phyloP scores from a whole-genome alignment of 2,888 invertebrate species.

The Hoplodrina ambigua region DNA sequence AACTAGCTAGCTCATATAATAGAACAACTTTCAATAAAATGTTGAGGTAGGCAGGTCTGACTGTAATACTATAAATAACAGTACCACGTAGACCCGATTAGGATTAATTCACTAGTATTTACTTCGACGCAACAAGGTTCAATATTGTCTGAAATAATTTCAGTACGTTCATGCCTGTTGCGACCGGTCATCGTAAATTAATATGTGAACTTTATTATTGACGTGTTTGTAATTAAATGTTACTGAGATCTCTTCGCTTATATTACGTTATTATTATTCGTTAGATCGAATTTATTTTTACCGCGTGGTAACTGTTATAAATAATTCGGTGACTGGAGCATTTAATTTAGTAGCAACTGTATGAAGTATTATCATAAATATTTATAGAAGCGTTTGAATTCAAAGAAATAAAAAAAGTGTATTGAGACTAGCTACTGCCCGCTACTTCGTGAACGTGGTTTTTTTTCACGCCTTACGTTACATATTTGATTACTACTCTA shows the following conservation, averaged over 20 bases:
- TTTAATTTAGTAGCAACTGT: conserved; percentile 16
- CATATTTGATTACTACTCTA: too few species aligned
- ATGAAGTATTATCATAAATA: neutral
- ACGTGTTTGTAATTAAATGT: conserved; percentile 46
- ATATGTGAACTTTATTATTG: conserved; percentile 47
- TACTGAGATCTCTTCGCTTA: conserved; percentile 24
- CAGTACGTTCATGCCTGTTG: neutral
- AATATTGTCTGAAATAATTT: neutral
- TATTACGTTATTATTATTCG: conserved; percentile 6
- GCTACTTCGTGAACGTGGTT: too few species aligned
- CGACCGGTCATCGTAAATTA: conserved; percentile 40
- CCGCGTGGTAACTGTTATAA: conserved; percentile 12
- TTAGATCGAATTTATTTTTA: conserved; percentile 9
- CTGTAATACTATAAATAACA: conserved; percentile 17
- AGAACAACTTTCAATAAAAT: conserved; percentile 23
- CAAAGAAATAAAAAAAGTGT: neutral
- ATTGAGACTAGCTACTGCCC: neutral
- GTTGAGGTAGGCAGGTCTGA: conserved; percentile 45
- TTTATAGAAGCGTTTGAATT: neutral
- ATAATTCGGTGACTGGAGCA: conserved; percentile 5
- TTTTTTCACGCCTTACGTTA: too few species aligned
- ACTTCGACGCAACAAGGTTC: conserved; percentile 1
- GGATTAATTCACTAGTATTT: conserved; percentile 4
- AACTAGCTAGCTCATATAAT: conserved; percentile 6
- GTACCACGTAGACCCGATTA: neutral